Evolutionary conservation across 1,140 invertebrate species (phyloP), one percentile per base, ranked within the genome.

Genomic region (Rhagoletis zephyria): DNA sequence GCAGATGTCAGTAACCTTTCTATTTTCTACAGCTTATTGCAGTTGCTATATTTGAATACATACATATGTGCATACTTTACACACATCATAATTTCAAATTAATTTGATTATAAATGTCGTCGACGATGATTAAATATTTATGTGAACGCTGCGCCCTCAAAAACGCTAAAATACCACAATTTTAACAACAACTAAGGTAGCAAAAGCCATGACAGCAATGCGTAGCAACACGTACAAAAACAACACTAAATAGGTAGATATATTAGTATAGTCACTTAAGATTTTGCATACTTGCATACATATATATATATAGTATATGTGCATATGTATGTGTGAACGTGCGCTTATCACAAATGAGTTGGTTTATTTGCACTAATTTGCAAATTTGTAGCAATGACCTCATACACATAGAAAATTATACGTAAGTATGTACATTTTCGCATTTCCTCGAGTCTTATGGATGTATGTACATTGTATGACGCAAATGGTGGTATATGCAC

Each of bases 71-170:
- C 51, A 59, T 85, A 30, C 30, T 30, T 30, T 30, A 30, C 0
- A 30, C 30, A 30, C 30, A 85, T 61, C 2, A 85, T 85, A 85
- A 61, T 85, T 85, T 85, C 19, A n/a, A 14, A 85, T 16, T 77
- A 77, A 77, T 77, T 77, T 77, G 45, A n/a, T 77, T 77, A 51
- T 51, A 77, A 77, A 77, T 77, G 16, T 77, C 70, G 45, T 51
- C 6, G 45, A 42, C n/a, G 42, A 77, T 77, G 70, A 77, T 77
- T 77, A 77, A 51, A 77, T 77, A 85, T 85, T 85, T 85, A 85
- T 85, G 56, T 85, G 48, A 85, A 30, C 6, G 30, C 85, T 51
- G 85, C 85, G 56, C 56, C 56, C 19, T 16, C 14, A 40, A 77
- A 60, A 63, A 40, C 45, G 40, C 12, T n/a, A 4, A 64, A 64